phyloP scores from a whole-genome alignment of 1,140 invertebrate genomes.

The Papilio polytes region DNA sequence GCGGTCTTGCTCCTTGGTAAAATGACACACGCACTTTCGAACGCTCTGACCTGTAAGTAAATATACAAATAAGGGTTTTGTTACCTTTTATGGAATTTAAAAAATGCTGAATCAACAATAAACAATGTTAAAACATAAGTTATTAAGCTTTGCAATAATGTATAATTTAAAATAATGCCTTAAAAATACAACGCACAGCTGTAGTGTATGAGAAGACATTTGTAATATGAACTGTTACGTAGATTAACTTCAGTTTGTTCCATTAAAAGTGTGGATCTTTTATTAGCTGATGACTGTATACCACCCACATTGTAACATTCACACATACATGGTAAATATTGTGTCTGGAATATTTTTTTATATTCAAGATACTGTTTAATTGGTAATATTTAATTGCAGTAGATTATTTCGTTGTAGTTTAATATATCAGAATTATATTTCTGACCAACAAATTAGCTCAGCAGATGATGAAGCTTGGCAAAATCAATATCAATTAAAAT shows the following conservation, averaged over 20 bases:
- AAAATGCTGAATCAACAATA: background rate
- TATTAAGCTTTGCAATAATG: background rate
- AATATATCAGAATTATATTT: too few species aligned
- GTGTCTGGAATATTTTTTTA: background rate
- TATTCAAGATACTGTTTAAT: background rate
- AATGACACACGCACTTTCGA: slow-evolving; percentile 91
- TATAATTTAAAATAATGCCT: background rate
- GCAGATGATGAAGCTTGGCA: background rate
- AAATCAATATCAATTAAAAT: background rate
- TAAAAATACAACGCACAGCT: slow-evolving; percentile 1
- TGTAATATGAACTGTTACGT: slow-evolving; percentile 15
- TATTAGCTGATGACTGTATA: slow-evolving; percentile 73
- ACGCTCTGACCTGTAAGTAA: slow-evolving; percentile 86
- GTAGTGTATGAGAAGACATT: background rate
- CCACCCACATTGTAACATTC: slow-evolving; percentile 56
- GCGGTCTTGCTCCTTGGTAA: slow-evolving; percentile 90
- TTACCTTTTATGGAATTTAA: background rate
- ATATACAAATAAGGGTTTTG: slow-evolving; percentile 37
- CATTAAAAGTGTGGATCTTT: slow-evolving; percentile 61
- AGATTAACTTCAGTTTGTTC: slow-evolving; percentile 36
- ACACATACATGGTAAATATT: slow-evolving; percentile 8
- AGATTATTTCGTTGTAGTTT: too few species aligned
- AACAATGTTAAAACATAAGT: background rate
- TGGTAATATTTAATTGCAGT: background rate
- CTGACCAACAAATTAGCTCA: background rate